A percentile compares a stretch with the other conserved stretches of the same genome.
These are phyloP conservation scores for Odocoileus virginianus DNA, from an alignment of 2,113 vertebrate species.

Conservation along the genomic window DNA sequence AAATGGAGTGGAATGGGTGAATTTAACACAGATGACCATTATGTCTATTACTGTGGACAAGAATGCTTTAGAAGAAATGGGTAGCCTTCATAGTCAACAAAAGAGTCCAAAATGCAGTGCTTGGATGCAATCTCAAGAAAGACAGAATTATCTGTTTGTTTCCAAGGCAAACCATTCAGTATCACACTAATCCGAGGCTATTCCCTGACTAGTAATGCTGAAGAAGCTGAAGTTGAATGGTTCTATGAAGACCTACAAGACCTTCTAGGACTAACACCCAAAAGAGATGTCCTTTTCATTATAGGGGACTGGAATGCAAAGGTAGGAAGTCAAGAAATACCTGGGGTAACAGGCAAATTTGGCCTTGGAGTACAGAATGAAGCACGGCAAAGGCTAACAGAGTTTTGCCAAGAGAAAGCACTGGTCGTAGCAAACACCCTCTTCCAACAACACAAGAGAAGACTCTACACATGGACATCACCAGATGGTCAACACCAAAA, in stretches of 20 bases:
- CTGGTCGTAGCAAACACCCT: neutral
- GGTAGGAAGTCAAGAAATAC: neutral
- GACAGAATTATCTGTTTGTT: neutral
- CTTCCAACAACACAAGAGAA: neutral
- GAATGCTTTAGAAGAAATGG: neutral
- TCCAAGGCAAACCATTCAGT: neutral
- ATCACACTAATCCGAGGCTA: neutral
- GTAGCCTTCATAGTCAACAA: neutral
- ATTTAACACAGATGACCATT: neutral
- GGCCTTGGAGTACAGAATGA: neutral
- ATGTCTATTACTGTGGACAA: neutral
- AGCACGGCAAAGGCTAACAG: neutral
- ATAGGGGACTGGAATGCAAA: neutral
- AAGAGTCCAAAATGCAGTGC: neutral
- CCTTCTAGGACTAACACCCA: neutral
- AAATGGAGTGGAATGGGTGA: too few species aligned
- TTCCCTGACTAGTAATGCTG: neutral
- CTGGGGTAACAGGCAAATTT: neutral
- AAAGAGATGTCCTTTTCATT: neutral
- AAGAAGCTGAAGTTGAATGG: neutral
- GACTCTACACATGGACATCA: neutral
- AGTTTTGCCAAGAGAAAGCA: accelerated
- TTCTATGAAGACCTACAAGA: neutral
- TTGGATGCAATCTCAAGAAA: neutral
- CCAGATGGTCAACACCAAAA: neutral